Conservation (phyloP, 1,140 invertebrate genomes). For the Epicauta chinensis region DNA sequence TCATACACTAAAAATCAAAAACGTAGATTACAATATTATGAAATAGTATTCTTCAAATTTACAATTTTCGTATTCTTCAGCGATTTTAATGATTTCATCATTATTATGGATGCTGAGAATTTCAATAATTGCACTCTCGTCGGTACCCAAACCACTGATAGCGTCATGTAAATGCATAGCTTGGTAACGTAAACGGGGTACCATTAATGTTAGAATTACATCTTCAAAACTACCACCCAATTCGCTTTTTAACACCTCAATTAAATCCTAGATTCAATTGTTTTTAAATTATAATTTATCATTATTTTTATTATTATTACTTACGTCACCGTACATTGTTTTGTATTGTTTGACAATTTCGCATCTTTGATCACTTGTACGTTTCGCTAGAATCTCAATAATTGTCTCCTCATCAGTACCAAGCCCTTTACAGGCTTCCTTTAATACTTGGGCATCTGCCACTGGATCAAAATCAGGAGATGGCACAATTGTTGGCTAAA, state of each 20-base stretch:
- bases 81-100: background rate
- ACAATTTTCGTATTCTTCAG: constrained; percentile 47
- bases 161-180: constrained; percentile 84
- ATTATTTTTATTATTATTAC: no score
- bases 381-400: constrained; percentile 60
- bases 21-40: no score
- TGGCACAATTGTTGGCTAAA: constrained; percentile 3
- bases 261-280: constrained; percentile 60
- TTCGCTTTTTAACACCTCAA: constrained; percentile 86
- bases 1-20: constrained; percentile 55
- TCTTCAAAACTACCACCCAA: constrained; percentile 87
- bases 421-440: constrained; percentile 78
- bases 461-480: constrained; percentile 1
- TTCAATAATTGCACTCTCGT: constrained; percentile 81
- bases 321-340: constrained; percentile 75
- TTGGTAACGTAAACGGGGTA: constrained; percentile 77
- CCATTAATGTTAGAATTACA: constrained; percentile 80
- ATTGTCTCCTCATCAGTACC: constrained; percentile 75
- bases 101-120: constrained; percentile 67
- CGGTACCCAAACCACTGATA: constrained; percentile 74
- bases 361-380: constrained; percentile 61
- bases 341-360: constrained; percentile 69
- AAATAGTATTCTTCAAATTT: constrained; percentile 66
- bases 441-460: constrained; percentile 65
- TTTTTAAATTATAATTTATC: background rate